phyloP scores from a whole-genome alignment of 1,140 invertebrate genomes.

The Camponotus pennsylvanicus region DNA sequence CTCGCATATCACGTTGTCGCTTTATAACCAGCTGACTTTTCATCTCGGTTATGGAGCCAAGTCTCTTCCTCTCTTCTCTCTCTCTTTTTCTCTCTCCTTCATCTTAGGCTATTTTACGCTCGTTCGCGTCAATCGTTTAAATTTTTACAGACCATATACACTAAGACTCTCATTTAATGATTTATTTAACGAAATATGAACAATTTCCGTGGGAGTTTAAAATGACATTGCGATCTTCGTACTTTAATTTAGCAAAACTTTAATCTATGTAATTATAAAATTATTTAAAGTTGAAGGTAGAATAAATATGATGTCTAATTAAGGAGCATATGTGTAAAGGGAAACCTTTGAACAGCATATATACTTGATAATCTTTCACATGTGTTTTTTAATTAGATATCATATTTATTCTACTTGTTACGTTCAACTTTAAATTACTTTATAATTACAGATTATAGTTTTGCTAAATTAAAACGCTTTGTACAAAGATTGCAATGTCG shows the following conservation, averaged over 20 bases:
- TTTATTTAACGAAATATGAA: too few species aligned
- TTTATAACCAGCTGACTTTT: slow-evolving; percentile 58
- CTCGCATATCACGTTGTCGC: slow-evolving; percentile 55
- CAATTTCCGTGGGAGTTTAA: too few species aligned
- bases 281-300: neutral
- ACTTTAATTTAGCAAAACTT: slow-evolving; percentile 15
- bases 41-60: neutral
- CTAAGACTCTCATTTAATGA: neutral
- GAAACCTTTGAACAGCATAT: neutral
- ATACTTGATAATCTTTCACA: neutral
- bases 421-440: slow-evolving; percentile 5
- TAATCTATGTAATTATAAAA: slow-evolving; percentile 33
- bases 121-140: slow-evolving; percentile 4
- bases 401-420: neutral
- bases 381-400: neutral
- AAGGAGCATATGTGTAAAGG: neutral
- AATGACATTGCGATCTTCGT: neutral
- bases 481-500: neutral
- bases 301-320: neutral
- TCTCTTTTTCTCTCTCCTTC: too few species aligned
- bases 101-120: neutral
- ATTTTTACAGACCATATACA: neutral
- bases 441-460: slow-evolving; percentile 33
- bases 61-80: slow-evolving; percentile 1
- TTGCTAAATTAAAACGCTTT: neutral